Base-by-base conservation (phyloP, 2,888 invertebrate species). In the Neoscelio sp. region DNA sequence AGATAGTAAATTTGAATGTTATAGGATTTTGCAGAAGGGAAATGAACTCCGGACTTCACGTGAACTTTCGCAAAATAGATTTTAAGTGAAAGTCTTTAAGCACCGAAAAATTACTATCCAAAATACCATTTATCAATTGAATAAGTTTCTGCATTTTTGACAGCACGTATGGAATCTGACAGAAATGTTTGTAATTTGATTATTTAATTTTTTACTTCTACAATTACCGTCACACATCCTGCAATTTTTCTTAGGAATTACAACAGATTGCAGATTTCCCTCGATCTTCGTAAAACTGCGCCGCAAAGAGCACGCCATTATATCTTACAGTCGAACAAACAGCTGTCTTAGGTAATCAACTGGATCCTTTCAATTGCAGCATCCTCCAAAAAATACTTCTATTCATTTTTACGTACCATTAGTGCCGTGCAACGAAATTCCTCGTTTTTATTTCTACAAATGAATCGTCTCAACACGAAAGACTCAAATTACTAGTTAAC, bases 321-420 rank as follows among this genome's bases (percentile, higher is more conserved):
- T 50, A 17, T 17, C 6, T 28, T 13, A 13, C 30, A 48, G 52
- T 74, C 40, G 65, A 58, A 74, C 58, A 65, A 67, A 74, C 58
- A 50, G 48, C 26, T 58, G 52, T 52, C 74, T 65, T 50, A 52
- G 50, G 74, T 20, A 74, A 74, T 74, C 65, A 65, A 28, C 58
- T 30, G 20, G 17, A 52, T 67, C 40, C 65, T 20, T 52, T 65
- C 74, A 64, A 48, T 65, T 40, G 58, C 54, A 40, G n/a, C 40
- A 56, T 56, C 20, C 33, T 10, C 8, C 20, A 7, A 73, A 73
- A 65, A 65, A 62, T 50, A 4, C 46, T 35, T 0, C 50, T 74
- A 65, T 74, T 74, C 28, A 56, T 65, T 64, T 38, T 30, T 33
- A 42, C 33, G 42, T 48, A 58, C 50, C 50, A 65, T 65, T 74